A percentile compares a stretch with the other conserved stretches of the same genome.
These are phyloP conservation scores for Lophius piscatorius DNA, from an alignment of 2,113 vertebrate genomes.

Conservation along the genomic window DNA sequence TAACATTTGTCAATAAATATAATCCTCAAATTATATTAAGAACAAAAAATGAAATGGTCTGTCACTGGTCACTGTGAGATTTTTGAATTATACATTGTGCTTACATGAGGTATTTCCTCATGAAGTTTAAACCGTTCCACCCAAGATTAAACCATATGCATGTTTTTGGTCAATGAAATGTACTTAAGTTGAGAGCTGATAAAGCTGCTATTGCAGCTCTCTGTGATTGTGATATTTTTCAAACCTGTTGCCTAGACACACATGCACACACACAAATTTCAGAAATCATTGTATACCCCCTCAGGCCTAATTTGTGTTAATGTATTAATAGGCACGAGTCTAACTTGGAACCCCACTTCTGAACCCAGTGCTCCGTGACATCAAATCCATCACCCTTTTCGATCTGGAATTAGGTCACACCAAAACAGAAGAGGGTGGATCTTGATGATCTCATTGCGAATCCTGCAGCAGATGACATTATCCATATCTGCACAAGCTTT, in stretches of 20 bases:
- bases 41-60: too few relatives aligned
- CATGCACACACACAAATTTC: neutral
- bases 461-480: neutral
- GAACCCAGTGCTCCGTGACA: neutral
- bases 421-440: neutral
- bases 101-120: too few relatives aligned
- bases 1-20: too few relatives aligned
- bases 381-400: too few relatives aligned
- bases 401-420: too few relatives aligned
- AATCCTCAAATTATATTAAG: too few relatives aligned
- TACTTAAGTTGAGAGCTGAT: slow-evolving; percentile 30
- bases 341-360: neutral
- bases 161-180: slow-evolving; percentile 2
- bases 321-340: slow-evolving; percentile 13
- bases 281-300: too few relatives aligned
- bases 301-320: too few relatives aligned
- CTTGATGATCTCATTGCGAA: neutral
- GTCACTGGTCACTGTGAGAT: too few relatives aligned
- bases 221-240: slow-evolving; percentile 24
- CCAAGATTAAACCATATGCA: too few relatives aligned
- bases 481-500: neutral
- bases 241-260: slow-evolving; percentile 39
- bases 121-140: too few relatives aligned
- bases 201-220: slow-evolving; percentile 37
- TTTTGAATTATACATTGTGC: too few relatives aligned